These are phyloP conservation scores for Tragelaphus buxtoni DNA, from an alignment of 2,113 vertebrate genomes.

Conservation along the genomic window DNA sequence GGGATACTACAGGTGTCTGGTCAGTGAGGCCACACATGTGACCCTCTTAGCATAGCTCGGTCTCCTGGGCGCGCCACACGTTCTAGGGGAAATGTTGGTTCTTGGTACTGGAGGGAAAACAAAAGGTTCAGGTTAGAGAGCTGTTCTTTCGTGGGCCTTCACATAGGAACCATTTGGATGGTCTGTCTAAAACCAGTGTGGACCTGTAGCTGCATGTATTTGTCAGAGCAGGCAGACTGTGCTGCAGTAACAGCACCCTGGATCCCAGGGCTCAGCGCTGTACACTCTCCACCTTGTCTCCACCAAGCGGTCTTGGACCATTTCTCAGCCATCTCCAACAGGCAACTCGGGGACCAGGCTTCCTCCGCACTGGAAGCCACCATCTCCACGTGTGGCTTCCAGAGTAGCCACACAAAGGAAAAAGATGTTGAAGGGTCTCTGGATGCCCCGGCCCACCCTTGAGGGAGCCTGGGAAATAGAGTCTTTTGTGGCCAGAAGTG, in stretches of 20 bases:
- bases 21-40: rapidly evolving
- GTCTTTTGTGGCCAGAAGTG: not conserved
- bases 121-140: not conserved
- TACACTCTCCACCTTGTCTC: not conserved
- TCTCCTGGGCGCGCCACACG: rapidly evolving
- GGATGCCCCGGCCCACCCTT: too few relatives aligned
- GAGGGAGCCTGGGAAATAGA: not conserved
- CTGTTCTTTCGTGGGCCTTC: not conserved
- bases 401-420: not conserved
- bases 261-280: not conserved
- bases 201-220: rapidly evolving
- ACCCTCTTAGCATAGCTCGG: not conserved
- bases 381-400: not conserved
- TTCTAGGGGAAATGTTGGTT: not conserved
- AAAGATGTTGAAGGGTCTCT: not conserved
- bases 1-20: not conserved
- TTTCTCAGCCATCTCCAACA: not conserved
- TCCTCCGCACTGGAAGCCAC: not conserved
- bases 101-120: not conserved
- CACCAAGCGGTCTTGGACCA: rapidly evolving
- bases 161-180: not conserved
- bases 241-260: not conserved
- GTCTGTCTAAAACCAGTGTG: not conserved
- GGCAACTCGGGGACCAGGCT: rapidly evolving
- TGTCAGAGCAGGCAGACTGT: not conserved